phyloP scores from a whole-genome alignment of 2,797 vertebrate genomes.

The Gymnocypris eckloni region DNA sequence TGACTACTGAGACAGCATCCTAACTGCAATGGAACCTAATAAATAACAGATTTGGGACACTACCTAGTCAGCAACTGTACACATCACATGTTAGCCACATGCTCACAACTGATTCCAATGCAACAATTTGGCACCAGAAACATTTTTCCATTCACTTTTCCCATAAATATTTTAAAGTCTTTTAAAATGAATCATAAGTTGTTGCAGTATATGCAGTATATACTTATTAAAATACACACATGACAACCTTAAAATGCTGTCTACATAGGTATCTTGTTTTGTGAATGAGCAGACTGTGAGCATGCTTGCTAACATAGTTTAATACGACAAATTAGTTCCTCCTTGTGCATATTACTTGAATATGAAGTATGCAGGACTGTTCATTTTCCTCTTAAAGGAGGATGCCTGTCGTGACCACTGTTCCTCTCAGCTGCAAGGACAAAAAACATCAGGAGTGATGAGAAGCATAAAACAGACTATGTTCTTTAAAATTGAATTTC shows the following conservation, averaged over 20 bases:
- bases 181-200: too few relatives aligned
- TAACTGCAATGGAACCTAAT: not conserved
- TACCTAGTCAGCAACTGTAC: not conserved
- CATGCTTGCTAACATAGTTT: slow-evolving; percentile 12
- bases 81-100: not conserved
- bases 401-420: slow-evolving; percentile 49
- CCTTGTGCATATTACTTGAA: not conserved
- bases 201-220: not conserved
- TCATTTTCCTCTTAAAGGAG: slow-evolving; percentile 42
- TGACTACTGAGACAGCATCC: not conserved
- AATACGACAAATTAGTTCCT: slow-evolving; percentile 25
- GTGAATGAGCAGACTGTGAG: slow-evolving; percentile 15
- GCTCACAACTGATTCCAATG: not conserved
- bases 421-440: slow-evolving; percentile 49
- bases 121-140: not conserved
- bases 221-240: not conserved
- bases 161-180: too few relatives aligned
- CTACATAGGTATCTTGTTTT: not conserved
- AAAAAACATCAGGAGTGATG: slow-evolving; percentile 57
- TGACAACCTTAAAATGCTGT: not conserved
- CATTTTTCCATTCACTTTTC: too few relatives aligned
- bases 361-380: slow-evolving; percentile 13
- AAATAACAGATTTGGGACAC: not conserved
- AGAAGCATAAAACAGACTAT: slow-evolving; percentile 50
- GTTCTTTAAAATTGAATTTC: slow-evolving; percentile 63